Conservation (phyloP, 2,888 invertebrate species). For the Elgonia sp. region DNA sequence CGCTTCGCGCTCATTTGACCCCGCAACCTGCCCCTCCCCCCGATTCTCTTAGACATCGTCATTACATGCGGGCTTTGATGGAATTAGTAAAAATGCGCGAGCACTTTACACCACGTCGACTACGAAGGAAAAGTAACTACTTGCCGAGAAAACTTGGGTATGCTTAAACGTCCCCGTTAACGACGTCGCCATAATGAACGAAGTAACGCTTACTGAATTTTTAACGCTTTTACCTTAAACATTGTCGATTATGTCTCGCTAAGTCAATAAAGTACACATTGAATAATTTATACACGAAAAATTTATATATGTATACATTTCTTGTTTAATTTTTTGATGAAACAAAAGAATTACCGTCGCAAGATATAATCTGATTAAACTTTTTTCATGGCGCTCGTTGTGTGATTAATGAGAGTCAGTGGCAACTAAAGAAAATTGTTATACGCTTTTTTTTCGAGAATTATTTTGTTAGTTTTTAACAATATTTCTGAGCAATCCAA, state of each 20-base stretch:
- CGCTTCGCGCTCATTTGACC: constrained; percentile 79
- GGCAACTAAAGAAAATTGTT: constrained; percentile 4
- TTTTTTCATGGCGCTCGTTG: constrained; percentile 29
- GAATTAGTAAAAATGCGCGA: constrained; percentile 82
- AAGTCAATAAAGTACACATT: constrained; percentile 72
- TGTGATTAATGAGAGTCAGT: constrained; percentile 9
- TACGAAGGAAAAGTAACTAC: constrained; percentile 77
- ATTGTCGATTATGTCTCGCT: constrained; percentile 70
- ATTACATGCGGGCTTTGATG: constrained; percentile 77
- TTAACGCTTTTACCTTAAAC: constrained; percentile 72
- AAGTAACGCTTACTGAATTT: constrained; percentile 76
- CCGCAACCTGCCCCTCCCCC: constrained; percentile 72
- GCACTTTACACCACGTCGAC: constrained; percentile 80
- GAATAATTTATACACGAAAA: constrained; percentile 51
- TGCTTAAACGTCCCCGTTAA: constrained; percentile 71
- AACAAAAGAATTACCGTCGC: constrained; percentile 38
- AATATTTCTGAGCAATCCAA: not conserved
- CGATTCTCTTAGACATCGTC: constrained; percentile 75
- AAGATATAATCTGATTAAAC: constrained; percentile 35
- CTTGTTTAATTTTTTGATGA: constrained; percentile 26
- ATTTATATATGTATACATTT: constrained; percentile 4
- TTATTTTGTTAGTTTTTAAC: constrained; percentile 21
- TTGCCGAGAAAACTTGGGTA: constrained; percentile 75
- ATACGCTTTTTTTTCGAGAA: not conserved
- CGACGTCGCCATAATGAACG: constrained; percentile 74